A percentile compares a stretch with the other conserved stretches of the same genome.
Evolutionary conservation across 1,140 invertebrate genomes (phyloP).

Genomic region (Saxidomus purpurata): DNA sequence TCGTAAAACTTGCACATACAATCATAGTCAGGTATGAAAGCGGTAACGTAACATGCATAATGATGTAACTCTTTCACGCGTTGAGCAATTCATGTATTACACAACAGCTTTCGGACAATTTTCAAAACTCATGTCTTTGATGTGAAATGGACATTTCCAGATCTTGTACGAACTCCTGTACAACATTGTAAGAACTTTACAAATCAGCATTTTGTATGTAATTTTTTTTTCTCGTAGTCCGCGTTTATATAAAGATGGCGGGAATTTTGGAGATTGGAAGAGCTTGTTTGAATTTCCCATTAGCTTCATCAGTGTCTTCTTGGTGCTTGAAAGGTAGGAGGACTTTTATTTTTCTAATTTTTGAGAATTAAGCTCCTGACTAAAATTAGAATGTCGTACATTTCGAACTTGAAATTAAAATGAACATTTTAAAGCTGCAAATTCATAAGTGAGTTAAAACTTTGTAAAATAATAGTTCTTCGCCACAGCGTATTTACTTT

Average conservation of each 20-base stretch:
- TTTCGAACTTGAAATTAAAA: too few species aligned
- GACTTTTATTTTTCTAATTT: too few species aligned
- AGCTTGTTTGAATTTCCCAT: constrained; percentile 3
- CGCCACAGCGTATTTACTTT: too few species aligned
- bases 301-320: neutral
- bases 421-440: too few species aligned
- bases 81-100: neutral
- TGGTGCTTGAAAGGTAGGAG: neutral
- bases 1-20: neutral
- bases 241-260: neutral
- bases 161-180: neutral
- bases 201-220: constrained; percentile 24
- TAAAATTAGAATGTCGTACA: too few species aligned
- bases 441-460: too few species aligned
- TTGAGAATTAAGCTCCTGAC: too few species aligned
- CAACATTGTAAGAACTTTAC: neutral
- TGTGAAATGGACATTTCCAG: constrained; percentile 21
- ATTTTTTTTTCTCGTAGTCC: neutral
- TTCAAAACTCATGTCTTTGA: neutral
- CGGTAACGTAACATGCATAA: neutral
- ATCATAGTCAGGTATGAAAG: neutral
- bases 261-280: neutral
- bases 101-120: neutral
- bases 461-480: too few species aligned
- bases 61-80: neutral